Percentiles rank a stretch among this genome's conserved stretches.
These are phyloP conservation scores for Callipepla californica DNA, from an alignment of 2,113 vertebrate species.

Conservation along the genomic window DNA sequence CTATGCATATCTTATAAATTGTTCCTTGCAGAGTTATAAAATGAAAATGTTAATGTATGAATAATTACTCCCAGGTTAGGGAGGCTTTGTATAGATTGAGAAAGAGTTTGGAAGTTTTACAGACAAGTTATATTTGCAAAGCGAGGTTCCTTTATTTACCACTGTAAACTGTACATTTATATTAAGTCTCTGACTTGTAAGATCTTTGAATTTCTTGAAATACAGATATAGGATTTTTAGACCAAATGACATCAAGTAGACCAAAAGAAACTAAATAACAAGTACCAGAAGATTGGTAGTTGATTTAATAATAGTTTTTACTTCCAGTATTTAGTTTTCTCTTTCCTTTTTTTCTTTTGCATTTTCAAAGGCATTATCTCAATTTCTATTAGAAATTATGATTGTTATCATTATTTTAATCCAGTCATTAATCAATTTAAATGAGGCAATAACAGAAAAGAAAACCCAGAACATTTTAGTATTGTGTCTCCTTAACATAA, in stretches of 20 bases:
- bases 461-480: neutral
- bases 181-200: neutral
- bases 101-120: neutral
- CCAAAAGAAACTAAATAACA: neutral
- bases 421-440: neutral
- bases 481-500: neutral
- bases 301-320: neutral
- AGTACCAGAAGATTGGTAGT: neutral
- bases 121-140: slow-evolving; percentile 21
- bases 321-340: neutral
- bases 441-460: neutral
- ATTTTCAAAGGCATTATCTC: neutral
- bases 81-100: neutral
- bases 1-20: neutral
- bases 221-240: neutral
- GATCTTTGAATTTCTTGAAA: neutral
- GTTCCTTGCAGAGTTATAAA: neutral
- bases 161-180: neutral
- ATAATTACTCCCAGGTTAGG: neutral
- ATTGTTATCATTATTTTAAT: neutral
- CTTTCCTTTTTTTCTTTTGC: neutral
- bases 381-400: neutral
- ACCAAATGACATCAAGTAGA: neutral
- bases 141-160: neutral
- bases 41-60: neutral